Evolutionary conservation across 2,888 invertebrate genomes (phyloP).

Genomic region (Platycheirus rosarum): DNA sequence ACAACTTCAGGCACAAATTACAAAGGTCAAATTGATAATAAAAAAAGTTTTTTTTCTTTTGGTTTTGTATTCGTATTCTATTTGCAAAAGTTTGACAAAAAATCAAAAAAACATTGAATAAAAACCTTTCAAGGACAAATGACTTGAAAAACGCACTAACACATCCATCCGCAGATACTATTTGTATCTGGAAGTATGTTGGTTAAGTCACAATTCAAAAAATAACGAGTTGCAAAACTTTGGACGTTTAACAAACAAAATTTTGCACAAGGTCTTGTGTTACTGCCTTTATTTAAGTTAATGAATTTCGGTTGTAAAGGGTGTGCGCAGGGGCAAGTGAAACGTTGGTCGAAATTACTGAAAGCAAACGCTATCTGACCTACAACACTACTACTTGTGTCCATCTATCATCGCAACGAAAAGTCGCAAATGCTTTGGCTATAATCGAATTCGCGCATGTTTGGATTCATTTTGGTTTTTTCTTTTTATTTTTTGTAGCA

Average conservation of each 20-base stretch:
- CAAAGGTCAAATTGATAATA: conserved; percentile 70
- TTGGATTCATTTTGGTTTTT: too few species aligned
- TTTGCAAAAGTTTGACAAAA: conserved; percentile 12
- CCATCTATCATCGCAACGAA: too few species aligned
- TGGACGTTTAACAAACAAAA: conserved; percentile 51
- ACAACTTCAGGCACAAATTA: conserved; percentile 55
- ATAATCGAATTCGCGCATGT: too few species aligned
- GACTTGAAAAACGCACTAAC: conserved; percentile 35
- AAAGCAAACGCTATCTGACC: too few species aligned
- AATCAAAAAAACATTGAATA: background rate
- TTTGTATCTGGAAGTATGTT: conserved; percentile 31
- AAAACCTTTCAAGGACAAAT: conserved; percentile 69
- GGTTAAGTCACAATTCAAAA: conserved; percentile 17
- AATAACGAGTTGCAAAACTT: conserved; percentile 54
- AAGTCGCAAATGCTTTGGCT: too few species aligned
- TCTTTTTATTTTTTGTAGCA: too few species aligned
- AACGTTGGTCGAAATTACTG: too few species aligned
- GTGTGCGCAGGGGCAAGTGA: too few species aligned
- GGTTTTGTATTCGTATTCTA: conserved; percentile 34
- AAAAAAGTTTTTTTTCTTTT: conserved; percentile 17
- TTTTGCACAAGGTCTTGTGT: conserved; percentile 54
- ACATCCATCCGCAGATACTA: conserved; percentile 38
- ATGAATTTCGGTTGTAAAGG: too few species aligned
- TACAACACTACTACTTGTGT: too few species aligned
- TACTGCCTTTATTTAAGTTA: background rate